These are phyloP conservation scores for Lanius ludovicianus DNA, from an alignment of 2,113 vertebrate species.

Conservation along the genomic window DNA sequence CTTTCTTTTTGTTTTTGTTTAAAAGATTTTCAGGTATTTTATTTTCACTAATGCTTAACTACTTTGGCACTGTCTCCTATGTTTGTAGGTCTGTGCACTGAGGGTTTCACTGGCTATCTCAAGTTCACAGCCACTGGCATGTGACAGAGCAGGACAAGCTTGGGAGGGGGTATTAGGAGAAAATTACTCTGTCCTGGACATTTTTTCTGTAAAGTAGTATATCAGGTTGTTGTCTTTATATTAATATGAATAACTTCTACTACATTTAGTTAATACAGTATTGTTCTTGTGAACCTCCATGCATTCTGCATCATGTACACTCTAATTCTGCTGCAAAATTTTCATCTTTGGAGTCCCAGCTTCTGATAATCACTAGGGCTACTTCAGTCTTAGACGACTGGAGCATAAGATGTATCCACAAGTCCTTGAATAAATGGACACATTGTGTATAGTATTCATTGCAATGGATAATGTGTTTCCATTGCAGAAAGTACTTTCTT, in stretches of 20 bases:
- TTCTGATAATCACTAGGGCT: not conserved
- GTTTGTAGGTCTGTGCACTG: not conserved
- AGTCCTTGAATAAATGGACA: not conserved
- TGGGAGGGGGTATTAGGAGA: not conserved
- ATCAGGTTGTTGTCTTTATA: not conserved
- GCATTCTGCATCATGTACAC: not conserved
- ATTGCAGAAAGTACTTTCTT: not conserved
- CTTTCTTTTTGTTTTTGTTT: not conserved
- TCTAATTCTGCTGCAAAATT: not conserved
- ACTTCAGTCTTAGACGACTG: not conserved
- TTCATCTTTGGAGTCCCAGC: not conserved
- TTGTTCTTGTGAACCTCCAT: not conserved
- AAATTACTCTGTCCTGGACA: not conserved
- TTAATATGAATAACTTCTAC: not conserved
- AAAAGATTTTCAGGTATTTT: not conserved
- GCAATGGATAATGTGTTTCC: not conserved
- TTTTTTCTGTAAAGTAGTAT: not conserved
- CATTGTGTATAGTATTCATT: not conserved
- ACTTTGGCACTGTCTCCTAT: not conserved
- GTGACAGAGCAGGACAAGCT: not conserved
- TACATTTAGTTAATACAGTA: not conserved
- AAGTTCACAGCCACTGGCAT: not conserved
- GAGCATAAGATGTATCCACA: not conserved
- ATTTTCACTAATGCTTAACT: not conserved
- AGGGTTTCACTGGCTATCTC: not conserved